These are phyloP conservation scores for Onychomys arenicola DNA, from an alignment of 2,797 vertebrate species.

Conservation along the genomic window DNA sequence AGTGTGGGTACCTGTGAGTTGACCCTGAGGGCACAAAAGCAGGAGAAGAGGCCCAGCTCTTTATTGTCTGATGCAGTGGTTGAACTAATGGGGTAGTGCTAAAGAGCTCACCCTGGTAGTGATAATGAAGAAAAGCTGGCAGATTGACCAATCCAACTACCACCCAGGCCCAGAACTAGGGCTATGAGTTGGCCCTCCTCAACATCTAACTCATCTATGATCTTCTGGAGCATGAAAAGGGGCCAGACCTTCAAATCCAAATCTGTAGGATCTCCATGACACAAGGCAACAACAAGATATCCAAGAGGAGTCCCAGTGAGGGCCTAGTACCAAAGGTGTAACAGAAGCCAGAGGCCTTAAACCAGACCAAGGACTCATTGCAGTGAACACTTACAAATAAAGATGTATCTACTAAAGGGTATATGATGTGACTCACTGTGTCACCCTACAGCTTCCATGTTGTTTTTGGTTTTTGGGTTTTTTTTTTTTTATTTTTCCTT, in stretches of 20 bases:
- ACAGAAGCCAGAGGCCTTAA: neutral
- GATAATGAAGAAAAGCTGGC: neutral
- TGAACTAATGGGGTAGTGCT: neutral
- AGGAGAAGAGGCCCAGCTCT: neutral
- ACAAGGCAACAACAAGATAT: neutral
- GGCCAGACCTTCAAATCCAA: neutral
- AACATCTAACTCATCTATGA: neutral
- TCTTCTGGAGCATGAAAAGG: neutral
- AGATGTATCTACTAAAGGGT: neutral
- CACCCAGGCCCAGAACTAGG: neutral
- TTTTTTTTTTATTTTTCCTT: neutral
- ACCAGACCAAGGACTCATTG: neutral
- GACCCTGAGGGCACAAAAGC: neutral
- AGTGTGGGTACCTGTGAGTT: neutral
- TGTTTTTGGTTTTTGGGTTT: too few relatives aligned
- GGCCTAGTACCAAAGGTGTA: neutral
- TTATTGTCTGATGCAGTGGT: neutral
- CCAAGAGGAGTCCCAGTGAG: neutral
- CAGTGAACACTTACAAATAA: neutral
- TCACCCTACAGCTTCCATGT: neutral
- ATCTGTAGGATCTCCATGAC: neutral
- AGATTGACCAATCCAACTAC: neutral
- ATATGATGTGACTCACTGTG: neutral
- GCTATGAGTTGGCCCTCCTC: neutral
- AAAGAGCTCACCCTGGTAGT: neutral